phyloP scores from a whole-genome alignment of 2,113 vertebrate genomes.

The Phalacrocorax aristotelis region DNA sequence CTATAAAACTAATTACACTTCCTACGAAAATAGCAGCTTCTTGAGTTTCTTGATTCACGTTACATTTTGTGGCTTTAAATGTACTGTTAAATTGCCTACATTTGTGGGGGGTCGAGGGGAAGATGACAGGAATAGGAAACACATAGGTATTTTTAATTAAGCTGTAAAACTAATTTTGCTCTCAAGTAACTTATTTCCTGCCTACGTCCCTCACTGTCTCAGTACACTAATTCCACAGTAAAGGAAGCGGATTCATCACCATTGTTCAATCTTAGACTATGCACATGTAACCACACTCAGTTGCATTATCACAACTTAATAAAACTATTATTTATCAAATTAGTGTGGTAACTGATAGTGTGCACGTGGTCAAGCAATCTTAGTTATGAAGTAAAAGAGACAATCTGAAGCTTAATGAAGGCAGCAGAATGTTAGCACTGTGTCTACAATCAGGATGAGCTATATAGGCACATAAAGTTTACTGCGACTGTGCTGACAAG shows the following conservation, averaged over 20 bases:
- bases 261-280: background rate
- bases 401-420: background rate
- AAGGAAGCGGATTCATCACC: background rate
- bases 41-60: background rate
- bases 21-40: background rate
- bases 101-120: background rate
- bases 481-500: background rate
- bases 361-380: background rate
- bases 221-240: background rate
- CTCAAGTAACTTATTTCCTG: background rate
- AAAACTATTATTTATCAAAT: background rate
- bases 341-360: background rate
- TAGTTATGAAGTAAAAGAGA: background rate
- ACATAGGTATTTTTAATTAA: background rate
- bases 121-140: background rate
- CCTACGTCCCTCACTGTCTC: background rate
- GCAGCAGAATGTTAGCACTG: background rate
- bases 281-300: background rate
- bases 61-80: background rate
- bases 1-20: background rate
- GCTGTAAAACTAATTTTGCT: background rate
- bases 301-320: background rate
- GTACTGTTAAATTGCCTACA: background rate
- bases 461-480: background rate
- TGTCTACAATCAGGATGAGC: background rate